Conservation (phyloP, 2,113 vertebrate genomes). For the Cercocebus atys region DNA sequence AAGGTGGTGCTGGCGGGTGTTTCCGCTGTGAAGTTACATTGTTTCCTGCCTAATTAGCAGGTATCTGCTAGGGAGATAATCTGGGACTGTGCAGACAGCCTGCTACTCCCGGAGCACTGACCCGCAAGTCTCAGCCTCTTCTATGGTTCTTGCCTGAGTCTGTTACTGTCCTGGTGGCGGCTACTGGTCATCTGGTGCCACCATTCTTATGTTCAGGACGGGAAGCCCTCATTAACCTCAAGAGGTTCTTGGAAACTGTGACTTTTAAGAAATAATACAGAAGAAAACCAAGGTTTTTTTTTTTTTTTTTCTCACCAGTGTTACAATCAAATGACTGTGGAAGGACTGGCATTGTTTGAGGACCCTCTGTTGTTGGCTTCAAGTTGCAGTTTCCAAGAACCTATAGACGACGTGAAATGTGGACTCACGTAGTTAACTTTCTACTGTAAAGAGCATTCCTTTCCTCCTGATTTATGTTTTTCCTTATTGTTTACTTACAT, state of each 20-base stretch:
- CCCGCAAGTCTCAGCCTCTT: fast-evolving
- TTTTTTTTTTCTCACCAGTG: no score
- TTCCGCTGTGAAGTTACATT: background rate
- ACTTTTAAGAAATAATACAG: no score
- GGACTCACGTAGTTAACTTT: background rate
- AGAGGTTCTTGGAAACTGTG: no score
- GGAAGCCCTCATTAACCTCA: no score
- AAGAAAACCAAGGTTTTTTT: no score
- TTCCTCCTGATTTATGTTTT: background rate
- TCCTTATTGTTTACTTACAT: fast-evolving
- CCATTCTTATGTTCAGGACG: fast-evolving
- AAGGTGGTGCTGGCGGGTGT: background rate
- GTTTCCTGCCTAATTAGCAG: no score
- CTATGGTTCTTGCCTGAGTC: fast-evolving
- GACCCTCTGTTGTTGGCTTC: no score
- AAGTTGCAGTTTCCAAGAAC: background rate
- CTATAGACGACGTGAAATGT: fast-evolving
- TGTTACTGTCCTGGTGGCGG: background rate
- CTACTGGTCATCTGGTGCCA: background rate
- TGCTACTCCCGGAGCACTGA: background rate
- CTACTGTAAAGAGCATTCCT: fast-evolving
- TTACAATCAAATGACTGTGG: no score
- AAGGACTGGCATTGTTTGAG: no score
- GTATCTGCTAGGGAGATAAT: no score
- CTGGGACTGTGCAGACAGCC: background rate